Percentiles rank a stretch among this genome's conserved stretches.
Evolutionary conservation across 92 coral and sea anemone species (phyloP).

Genomic region (Palythoa heliodiscus): DNA sequence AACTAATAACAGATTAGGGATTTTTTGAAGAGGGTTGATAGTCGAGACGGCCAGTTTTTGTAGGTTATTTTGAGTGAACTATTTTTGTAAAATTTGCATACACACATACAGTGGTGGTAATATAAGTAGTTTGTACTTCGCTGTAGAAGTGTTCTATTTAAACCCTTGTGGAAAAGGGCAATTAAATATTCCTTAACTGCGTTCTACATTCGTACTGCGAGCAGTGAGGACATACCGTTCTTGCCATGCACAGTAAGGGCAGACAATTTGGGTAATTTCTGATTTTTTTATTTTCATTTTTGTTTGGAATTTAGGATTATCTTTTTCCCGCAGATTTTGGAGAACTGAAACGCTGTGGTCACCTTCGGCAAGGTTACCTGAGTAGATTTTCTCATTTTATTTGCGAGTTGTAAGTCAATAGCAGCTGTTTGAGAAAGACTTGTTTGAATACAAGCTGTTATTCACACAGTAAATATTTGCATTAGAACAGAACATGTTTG

Average conservation of each 20-base stretch:
- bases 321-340: not conserved
- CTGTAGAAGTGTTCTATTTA: not conserved
- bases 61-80: not conserved
- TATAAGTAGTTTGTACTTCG: not conserved
- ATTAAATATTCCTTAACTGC: slow-evolving; percentile 11
- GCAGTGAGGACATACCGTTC: not conserved
- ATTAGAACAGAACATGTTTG: slow-evolving; percentile 11
- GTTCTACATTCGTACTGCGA: not conserved
- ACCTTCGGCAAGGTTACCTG: not conserved
- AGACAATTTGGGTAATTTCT: not conserved
- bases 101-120: not conserved
- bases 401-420: not conserved
- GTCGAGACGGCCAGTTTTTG: not conserved
- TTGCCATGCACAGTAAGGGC: not conserved
- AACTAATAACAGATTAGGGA: not conserved
- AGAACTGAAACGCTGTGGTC: not conserved
- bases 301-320: not conserved
- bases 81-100: not conserved
- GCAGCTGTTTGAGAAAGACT: slow-evolving; percentile 20
- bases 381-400: not conserved
- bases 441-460: slow-evolving; percentile 12
- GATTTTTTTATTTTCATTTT: not conserved
- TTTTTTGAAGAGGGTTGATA: not conserved
- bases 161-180: slow-evolving; percentile 1
- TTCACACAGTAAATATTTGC: slow-evolving; percentile 25